Base-by-base conservation (phyloP, 2,888 invertebrate genomes). In the Fragum whitleyi region DNA sequence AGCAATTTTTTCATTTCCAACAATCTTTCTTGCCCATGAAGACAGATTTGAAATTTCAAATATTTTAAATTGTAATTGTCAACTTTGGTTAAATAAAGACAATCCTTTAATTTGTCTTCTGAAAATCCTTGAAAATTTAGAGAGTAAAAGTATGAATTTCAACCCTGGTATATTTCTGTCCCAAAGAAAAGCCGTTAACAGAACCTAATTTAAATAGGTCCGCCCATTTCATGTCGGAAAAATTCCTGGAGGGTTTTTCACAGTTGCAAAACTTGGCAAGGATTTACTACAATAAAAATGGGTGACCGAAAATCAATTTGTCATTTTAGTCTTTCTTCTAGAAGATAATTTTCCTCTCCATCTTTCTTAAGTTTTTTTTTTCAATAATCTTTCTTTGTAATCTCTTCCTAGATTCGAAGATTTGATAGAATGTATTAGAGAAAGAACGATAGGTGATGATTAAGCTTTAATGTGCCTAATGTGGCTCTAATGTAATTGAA, bases 161-260 rank as follows among this genome's bases (percentile, higher is more conserved):
- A 47, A 47, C 47, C 47, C 47, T n/a, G 14, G n/a, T 47, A 47
- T 47, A 47, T 47, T 47, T n/a, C 47, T n/a, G 19, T 39, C 47
- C n/a, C n/a, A 16, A 47, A 47, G n/a, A 67, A 42, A 36, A 65
- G 65, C 9, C 9, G 36, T 32, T 70, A 32, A 71, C 42, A 71
- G 36, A 59, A 57, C 36, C 29, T 26, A 57, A 71, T 59, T 71
- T 57, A 32, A 42, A 36, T 19, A 36, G 42, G 39, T 9, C 71
- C 71, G 39, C 71, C 71, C 28, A 21, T 71, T 71, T 39, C 71
- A 39, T 71, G 71, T 71, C 32, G 23, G 26, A 39, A 59, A 71
- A 57, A 36, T 59, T 29, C 26, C 61, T 32, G 19, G n/a, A 29
- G 61, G 61, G 61, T 32, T 61, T 61, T 61, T 32, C 21, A 29